Percentiles rank a stretch among this genome's conserved stretches.
phyloP scores from a whole-genome alignment of 1,140 invertebrate genomes.

The Hirudo medicinalis region DNA sequence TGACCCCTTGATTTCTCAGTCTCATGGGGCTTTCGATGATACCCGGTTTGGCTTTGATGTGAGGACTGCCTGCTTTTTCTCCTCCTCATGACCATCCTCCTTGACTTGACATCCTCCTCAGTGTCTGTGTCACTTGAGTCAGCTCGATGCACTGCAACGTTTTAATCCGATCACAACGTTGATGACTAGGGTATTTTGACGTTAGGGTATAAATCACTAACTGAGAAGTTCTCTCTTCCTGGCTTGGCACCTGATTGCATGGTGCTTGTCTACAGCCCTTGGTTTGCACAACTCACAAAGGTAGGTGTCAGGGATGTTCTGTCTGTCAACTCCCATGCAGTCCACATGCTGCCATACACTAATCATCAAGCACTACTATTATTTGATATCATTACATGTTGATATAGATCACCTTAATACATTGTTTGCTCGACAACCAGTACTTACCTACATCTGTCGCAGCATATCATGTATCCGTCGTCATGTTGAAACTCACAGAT shows the following conservation, averaged over 20 bases:
- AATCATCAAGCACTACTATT: not conserved
- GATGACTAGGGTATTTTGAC: no score
- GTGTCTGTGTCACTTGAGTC: conserved; percentile 25
- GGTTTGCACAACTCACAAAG: conserved; percentile 79
- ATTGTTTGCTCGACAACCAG: no score
- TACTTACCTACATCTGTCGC: conserved; percentile 47
- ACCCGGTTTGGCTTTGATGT: no score
- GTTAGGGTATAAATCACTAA: not conserved
- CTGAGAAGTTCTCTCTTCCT: conserved; percentile 16
- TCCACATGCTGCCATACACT: conserved; percentile 88
- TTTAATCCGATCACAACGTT: no score
- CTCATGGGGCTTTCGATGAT: no score
- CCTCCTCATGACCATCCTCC: conserved; percentile 5
- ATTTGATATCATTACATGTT: no score
- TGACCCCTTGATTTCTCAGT: no score
- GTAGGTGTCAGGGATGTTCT: conserved; percentile 84
- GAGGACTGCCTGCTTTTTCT: conserved; percentile 20
- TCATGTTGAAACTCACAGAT: conserved; percentile 89
- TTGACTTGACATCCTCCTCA: conserved; percentile 20
- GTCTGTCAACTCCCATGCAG: conserved; percentile 80
- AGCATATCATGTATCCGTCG: conserved; percentile 96
- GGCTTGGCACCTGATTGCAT: conserved; percentile 62
- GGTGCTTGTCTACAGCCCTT: conserved; percentile 61
- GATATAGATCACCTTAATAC: no score
- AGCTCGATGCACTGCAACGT: not conserved